Conservation (phyloP, 2,888 invertebrate genomes). For the Oxyteleia sp. region DNA sequence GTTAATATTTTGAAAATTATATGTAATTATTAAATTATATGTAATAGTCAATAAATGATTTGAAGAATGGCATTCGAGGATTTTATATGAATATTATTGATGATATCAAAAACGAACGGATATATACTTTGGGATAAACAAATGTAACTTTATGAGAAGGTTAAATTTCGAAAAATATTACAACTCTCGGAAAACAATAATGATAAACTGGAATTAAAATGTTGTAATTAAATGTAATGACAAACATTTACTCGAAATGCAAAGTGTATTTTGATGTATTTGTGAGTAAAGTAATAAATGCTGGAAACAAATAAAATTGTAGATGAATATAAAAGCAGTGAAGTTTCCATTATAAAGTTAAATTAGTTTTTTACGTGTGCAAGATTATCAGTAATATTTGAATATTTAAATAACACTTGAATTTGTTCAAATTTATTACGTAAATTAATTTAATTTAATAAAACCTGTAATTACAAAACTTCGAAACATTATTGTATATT, state of each 20-base stretch:
- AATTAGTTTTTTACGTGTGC: too few species aligned
- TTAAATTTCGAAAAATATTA: not conserved
- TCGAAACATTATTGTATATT: too few species aligned
- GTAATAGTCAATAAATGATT: not conserved
- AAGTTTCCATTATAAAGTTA: not conserved
- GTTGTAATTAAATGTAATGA: not conserved
- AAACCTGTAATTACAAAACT: too few species aligned
- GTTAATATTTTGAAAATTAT: too few species aligned
- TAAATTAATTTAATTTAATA: too few species aligned
- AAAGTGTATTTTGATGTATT: not conserved
- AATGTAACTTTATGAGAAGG: not conserved
- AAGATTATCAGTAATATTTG: too few species aligned
- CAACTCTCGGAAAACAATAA: not conserved
- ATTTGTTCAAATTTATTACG: too few species aligned
- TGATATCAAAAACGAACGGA: not conserved
- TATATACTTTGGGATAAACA: not conserved
- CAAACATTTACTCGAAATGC: not conserved
- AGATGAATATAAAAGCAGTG: not conserved
- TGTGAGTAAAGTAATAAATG: not conserved
- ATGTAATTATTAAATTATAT: too few species aligned
- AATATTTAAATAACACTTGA: too few species aligned
- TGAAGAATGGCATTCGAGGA: not conserved
- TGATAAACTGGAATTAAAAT: not conserved
- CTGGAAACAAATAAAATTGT: not conserved
- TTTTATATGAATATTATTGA: not conserved